These are phyloP conservation scores for Dufourea novaeangliae DNA, from an alignment of 1,140 invertebrate genomes.

Conservation along the genomic window DNA sequence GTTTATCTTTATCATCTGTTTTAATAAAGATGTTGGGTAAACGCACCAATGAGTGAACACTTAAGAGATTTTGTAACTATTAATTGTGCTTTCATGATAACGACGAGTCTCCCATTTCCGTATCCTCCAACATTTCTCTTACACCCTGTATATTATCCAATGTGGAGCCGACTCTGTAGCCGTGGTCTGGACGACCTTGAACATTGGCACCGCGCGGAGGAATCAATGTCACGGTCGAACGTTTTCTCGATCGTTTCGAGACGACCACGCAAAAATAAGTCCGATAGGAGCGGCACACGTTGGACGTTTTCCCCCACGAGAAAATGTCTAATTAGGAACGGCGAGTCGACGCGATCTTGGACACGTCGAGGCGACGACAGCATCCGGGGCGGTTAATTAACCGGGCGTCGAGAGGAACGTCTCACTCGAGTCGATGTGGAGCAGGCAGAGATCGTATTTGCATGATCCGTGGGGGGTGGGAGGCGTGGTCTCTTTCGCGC, in stretches of 20 bases:
- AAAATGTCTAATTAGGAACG: background rate
- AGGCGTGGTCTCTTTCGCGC: conserved; percentile 1
- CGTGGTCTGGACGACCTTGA: background rate
- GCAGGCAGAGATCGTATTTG: background rate
- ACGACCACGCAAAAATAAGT: background rate
- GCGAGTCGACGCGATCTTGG: background rate
- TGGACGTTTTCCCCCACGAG: too few species aligned
- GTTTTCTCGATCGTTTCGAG: background rate
- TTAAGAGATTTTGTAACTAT: too few species aligned
- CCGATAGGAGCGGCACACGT: too few species aligned
- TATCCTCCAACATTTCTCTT: too few species aligned
- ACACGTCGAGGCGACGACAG: background rate
- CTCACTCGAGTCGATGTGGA: background rate
- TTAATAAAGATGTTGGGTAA: too few species aligned
- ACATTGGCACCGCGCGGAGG: too few species aligned
- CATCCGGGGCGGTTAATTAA: background rate
- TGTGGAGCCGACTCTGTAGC: background rate
- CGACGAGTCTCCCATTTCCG: too few species aligned
- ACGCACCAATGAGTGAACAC: too few species aligned
- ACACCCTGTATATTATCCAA: too few species aligned
- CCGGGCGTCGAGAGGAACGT: background rate
- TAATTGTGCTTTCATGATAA: too few species aligned
- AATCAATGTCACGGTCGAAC: conserved; percentile 7
- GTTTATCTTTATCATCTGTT: too few species aligned
- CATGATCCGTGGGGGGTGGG: background rate